Evolutionary conservation across 2,797 vertebrate genomes (phyloP).

Genomic region (Echeneis naucrates): DNA sequence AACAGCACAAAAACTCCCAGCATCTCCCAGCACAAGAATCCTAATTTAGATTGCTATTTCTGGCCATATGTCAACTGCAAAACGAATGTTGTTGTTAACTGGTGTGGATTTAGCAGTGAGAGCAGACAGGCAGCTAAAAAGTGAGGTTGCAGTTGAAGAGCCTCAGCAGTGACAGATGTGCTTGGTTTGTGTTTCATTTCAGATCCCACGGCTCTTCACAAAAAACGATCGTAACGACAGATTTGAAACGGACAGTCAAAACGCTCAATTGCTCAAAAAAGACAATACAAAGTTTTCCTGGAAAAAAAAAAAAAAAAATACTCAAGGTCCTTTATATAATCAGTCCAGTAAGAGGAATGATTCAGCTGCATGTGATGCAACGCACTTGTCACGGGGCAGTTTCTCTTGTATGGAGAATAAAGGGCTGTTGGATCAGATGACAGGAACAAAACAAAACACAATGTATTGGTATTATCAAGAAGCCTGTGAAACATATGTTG

Average conservation of each 20-base stretch:
- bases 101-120: too few species aligned
- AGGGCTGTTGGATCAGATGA: conserved; percentile 2
- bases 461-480: conserved; percentile 7
- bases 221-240: neutral
- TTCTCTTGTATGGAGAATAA: conserved; percentile 12
- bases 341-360: neutral
- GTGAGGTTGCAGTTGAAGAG: too few species aligned
- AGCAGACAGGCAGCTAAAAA: too few species aligned
- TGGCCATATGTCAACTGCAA: too few species aligned
- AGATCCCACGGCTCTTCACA: neutral
- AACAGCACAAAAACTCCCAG: too few species aligned
- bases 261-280: neutral
- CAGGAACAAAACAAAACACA: conserved; percentile 31
- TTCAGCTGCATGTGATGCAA: conserved; percentile 9
- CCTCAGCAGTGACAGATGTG: neutral
- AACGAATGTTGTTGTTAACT: too few species aligned
- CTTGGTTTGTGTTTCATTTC: neutral
- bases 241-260: neutral
- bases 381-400: neutral
- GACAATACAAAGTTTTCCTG: neutral
- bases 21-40: too few species aligned
- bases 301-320: neutral
- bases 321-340: neutral
- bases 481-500: conserved; percentile 49
- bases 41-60: too few species aligned